phyloP scores from a whole-genome alignment of 2,888 invertebrate species.

The Drosophila melanosoma region DNA sequence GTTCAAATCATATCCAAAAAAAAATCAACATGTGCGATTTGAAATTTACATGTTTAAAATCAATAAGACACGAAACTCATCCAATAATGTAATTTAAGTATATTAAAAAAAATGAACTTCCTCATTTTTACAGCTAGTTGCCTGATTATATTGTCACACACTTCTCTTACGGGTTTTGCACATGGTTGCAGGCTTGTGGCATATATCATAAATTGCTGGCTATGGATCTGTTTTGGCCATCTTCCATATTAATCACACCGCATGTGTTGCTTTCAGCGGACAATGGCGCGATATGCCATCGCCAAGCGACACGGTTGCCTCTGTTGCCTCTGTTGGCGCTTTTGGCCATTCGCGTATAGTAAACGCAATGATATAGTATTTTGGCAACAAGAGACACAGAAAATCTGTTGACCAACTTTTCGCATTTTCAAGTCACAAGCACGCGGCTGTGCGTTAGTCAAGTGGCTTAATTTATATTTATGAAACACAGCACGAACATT shows the following conservation, averaged over 20 bases:
- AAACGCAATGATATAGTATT: slow-evolving; percentile 27
- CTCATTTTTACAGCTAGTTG: slow-evolving; percentile 4
- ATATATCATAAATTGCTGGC: slow-evolving; percentile 45
- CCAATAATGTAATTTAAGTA: not conserved
- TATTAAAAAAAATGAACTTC: slow-evolving; percentile 2
- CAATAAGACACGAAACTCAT: not conserved
- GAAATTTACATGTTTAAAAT: not conserved
- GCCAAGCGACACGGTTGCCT: slow-evolving; percentile 14
- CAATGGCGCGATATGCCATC: slow-evolving; percentile 73
- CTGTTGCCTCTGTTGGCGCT: slow-evolving; percentile 17
- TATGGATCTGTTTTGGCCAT: slow-evolving; percentile 68
- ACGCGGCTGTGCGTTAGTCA: slow-evolving; percentile 72
- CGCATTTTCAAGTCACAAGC: slow-evolving; percentile 44
- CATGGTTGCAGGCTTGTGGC: slow-evolving; percentile 6
- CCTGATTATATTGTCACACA: slow-evolving; percentile 72
- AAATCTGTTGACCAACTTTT: slow-evolving; percentile 66
- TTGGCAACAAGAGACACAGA: slow-evolving; percentile 43
- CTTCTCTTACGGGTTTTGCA: not conserved
- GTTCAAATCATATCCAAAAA: too few species aligned
- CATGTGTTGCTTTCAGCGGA: slow-evolving; percentile 76
- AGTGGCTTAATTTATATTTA: slow-evolving; percentile 79
- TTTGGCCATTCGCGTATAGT: slow-evolving; percentile 13
- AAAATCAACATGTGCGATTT: too few species aligned
- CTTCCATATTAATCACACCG: slow-evolving; percentile 78
- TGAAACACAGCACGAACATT: slow-evolving; percentile 71